Base-by-base conservation (phyloP, 2,113 vertebrate species). In the Candoia aspera region DNA sequence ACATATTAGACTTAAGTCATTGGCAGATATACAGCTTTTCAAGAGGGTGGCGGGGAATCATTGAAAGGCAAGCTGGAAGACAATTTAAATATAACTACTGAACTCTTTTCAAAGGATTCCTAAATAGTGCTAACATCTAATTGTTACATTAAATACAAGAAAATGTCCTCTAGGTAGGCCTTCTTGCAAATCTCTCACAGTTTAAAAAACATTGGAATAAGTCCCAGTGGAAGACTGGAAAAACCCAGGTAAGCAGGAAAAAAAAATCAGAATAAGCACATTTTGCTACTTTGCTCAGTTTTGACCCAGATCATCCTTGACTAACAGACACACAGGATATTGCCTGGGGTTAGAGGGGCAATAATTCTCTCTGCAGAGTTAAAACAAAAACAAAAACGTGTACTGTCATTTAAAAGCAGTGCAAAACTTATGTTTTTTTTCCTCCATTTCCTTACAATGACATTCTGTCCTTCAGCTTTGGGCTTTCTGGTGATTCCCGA, bases 41-140 rank as follows among this genome's bases (percentile, higher is more conserved):
- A 29, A 84, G 46, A 89, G 57, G n/a, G 57, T 17, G 29, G 23
- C 1, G 0, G 85, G 91, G 49, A 94, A 96, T 53, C 29, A 13
- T 62, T 92, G 57, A 97, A 94, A 91, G 84, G 94, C 64, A 95
- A 94, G 90, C 91, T 96, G 96, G 96, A 96, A 95, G 96, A 96
- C 89, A 94, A 89, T 89, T 96, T 94, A 94, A 93, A 91, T 95
- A 54, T 92, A 95, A 95, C 95, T 94, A 96, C 83, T 29, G 91
- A 96, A 88, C 60, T 95, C 60, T 95, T 96, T 96, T 95, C 90
- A 93, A 93, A 96, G 58, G 94, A 94, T 89, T 91, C 46, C 92
- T 84, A 59, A 58, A 37, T 33, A 86, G 57, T 5, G 2, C 89
- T 58, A 33, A 93, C 92, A 88, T 0, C 42, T 90, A 1, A 93